phyloP scores from a whole-genome alignment of 2,888 invertebrate genomes.

The Aphidius colemani region DNA sequence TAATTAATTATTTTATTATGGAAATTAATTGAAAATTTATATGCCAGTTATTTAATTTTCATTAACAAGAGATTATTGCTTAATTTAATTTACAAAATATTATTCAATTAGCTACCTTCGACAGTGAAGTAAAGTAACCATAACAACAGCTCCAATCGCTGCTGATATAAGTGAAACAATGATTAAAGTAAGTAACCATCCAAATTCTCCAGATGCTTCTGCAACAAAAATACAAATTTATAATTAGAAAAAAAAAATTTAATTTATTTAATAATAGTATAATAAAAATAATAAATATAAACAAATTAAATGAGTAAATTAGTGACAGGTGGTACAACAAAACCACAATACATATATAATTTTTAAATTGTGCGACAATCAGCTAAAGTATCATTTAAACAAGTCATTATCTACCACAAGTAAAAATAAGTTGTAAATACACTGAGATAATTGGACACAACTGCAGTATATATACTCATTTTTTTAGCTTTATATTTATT shows the following conservation, averaged over 20 bases:
- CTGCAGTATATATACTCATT: too few relatives aligned
- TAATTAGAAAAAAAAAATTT: neutral
- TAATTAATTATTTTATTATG: neutral
- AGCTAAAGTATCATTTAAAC: constrained; percentile 12
- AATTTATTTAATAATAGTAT: neutral
- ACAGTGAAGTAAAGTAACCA: constrained; percentile 73
- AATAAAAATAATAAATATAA: constrained; percentile 5
- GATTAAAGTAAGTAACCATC: constrained; percentile 73
- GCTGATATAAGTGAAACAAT: constrained; percentile 75
- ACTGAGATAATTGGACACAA: constrained; percentile 15
- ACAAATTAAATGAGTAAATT: constrained; percentile 4
- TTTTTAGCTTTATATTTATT: too few relatives aligned
- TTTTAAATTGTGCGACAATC: constrained; percentile 17
- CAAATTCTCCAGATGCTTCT: constrained; percentile 68
- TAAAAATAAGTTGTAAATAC: constrained; percentile 15
- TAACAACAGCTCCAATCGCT: constrained; percentile 72
- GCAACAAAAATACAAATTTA: constrained; percentile 50
- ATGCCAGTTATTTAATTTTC: neutral
- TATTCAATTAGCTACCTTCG: constrained; percentile 62
- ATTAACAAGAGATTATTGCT: neutral
- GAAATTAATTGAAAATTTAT: too few relatives aligned
- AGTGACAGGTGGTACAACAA: neutral
- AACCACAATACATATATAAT: neutral
- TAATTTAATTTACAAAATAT: neutral
- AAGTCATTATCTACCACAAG: constrained; percentile 14